phyloP scores from a whole-genome alignment of 2,797 vertebrate species.

The Chelonia mydas region DNA sequence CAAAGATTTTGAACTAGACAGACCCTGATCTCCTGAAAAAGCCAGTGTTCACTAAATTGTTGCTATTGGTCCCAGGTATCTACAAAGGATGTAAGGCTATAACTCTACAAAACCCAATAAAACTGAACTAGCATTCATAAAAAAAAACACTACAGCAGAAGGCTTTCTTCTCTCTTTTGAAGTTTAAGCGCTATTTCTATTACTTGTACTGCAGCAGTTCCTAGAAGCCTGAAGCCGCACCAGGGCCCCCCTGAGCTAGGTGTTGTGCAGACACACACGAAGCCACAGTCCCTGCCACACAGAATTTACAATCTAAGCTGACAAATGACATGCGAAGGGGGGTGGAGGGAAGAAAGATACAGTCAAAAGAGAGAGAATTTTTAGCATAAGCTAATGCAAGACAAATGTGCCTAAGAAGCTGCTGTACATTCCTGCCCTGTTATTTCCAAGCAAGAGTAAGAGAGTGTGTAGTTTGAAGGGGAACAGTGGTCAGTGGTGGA shows the following conservation, averaged over 20 bases:
- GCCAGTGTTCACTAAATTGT: background rate
- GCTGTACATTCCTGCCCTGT: background rate
- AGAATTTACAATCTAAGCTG: accelerated
- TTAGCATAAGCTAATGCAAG: background rate
- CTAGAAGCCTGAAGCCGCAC: background rate
- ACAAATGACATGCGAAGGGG: background rate
- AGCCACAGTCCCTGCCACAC: accelerated
- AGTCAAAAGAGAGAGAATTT: background rate
- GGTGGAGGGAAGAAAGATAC: background rate
- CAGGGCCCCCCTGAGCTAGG: background rate
- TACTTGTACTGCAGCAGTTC: background rate
- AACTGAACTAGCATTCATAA: background rate
- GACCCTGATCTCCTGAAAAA: slow-evolving; percentile 21
- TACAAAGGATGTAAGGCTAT: background rate
- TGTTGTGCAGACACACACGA: accelerated
- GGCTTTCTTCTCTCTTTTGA: background rate
- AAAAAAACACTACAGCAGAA: background rate
- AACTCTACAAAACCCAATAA: slow-evolving; percentile 34
- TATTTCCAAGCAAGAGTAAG: background rate
- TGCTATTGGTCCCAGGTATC: slow-evolving; percentile 1
- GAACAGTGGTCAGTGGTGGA: accelerated
- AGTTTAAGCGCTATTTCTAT: background rate
- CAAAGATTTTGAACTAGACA: background rate
- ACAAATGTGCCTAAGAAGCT: background rate
- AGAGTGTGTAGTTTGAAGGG: background rate